A percentile compares a stretch with the other conserved stretches of the same genome.
Conservation (phyloP, 2,113 vertebrate genomes). For the cattle (Bos taurus) region DNA sequence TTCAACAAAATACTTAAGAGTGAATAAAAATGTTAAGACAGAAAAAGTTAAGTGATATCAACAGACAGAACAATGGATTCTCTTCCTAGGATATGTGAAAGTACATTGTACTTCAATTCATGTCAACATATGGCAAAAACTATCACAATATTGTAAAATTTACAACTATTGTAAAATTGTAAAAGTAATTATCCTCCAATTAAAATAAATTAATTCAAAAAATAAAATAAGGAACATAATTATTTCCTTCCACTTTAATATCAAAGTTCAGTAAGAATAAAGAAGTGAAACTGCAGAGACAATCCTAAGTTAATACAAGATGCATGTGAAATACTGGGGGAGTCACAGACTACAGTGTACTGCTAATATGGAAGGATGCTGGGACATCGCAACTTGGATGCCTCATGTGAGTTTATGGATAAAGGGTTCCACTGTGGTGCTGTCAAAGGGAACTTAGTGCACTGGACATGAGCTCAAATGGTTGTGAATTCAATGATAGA, state of each 20-base stretch:
- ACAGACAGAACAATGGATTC: not conserved
- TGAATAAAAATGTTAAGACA: not conserved
- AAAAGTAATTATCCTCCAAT: not conserved
- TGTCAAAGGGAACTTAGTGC: not conserved
- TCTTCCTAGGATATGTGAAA: not conserved
- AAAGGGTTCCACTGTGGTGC: not conserved
- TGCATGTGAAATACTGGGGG: not conserved
- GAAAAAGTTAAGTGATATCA: not conserved
- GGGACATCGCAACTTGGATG: not conserved
- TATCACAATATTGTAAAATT: not conserved
- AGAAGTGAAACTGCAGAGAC: not conserved
- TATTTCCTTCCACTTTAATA: not conserved
- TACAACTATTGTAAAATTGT: too few relatives aligned
- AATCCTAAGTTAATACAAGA: constrained; percentile 2
- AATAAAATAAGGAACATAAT: constrained; percentile 1
- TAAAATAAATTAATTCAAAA: not conserved
- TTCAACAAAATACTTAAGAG: not conserved
- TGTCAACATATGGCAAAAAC: not conserved
- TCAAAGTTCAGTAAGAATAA: not conserved
- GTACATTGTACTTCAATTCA: not conserved
- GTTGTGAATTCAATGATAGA: not conserved
- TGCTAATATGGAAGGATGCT: not conserved
- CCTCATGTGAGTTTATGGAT: not conserved
- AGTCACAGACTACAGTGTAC: not conserved
- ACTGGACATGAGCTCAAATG: not conserved